These are phyloP conservation scores for Philhelius pedissequus DNA, from an alignment of 2,888 invertebrate genomes.

Conservation along the genomic window DNA sequence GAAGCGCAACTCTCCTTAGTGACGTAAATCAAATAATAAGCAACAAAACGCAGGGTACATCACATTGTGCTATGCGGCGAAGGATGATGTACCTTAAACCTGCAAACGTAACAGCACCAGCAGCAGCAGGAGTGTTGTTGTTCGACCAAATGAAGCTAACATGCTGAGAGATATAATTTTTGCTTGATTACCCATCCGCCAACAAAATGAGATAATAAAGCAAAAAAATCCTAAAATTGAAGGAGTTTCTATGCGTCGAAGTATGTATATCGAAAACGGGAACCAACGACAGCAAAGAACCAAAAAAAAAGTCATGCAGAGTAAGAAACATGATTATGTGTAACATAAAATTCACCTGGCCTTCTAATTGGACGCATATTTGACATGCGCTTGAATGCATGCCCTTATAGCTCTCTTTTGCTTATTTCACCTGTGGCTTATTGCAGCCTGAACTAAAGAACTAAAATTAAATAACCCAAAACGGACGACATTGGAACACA, in stretches of 20 bases:
- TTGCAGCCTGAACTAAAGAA: neutral
- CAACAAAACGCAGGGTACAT: slow-evolving; percentile 43
- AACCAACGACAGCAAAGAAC: neutral
- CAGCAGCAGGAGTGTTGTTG: slow-evolving; percentile 27
- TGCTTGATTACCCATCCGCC: slow-evolving; percentile 67
- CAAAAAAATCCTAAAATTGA: slow-evolving; percentile 9
- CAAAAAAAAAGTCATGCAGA: slow-evolving; percentile 44
- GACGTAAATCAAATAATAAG: slow-evolving; percentile 66
- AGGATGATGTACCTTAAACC: neutral
- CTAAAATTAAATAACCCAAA: neutral
- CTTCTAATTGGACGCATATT: slow-evolving; percentile 67
- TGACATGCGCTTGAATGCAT: slow-evolving; percentile 62
- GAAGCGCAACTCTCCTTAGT: slow-evolving; percentile 12
- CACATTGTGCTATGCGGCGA: neutral
- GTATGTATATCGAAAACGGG: neutral
- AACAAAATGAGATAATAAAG: slow-evolving; percentile 66
- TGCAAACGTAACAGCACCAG: slow-evolving; percentile 6
- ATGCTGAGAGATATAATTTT: slow-evolving; percentile 68
- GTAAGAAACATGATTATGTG: slow-evolving; percentile 65
- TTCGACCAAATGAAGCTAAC: slow-evolving; percentile 60
- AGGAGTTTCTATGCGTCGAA: neutral
- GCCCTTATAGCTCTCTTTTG: slow-evolving; percentile 25
- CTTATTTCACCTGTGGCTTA: slow-evolving; percentile 37
- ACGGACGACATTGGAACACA: neutral
- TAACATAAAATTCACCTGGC: slow-evolving; percentile 66